Conservation (phyloP, 2,888 invertebrate species). For the Drosophila setosimentum region DNA sequence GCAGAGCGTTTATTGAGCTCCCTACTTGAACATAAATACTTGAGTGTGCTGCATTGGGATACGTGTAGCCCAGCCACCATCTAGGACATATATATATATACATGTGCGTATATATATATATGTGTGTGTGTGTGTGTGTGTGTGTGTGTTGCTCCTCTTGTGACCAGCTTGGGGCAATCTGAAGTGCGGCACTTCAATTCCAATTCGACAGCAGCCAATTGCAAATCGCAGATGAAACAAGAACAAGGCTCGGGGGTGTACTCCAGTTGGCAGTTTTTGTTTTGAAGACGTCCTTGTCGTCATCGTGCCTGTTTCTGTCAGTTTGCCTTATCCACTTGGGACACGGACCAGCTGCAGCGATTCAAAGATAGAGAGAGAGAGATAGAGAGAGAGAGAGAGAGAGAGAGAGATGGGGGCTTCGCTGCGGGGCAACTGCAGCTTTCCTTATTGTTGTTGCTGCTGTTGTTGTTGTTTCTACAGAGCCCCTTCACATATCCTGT, state of each 20-base stretch:
- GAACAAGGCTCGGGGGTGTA: slow-evolving; percentile 54
- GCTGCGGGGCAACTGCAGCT: slow-evolving; percentile 46
- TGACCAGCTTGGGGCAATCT: slow-evolving; percentile 29
- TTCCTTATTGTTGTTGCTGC: background rate
- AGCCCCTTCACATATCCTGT: slow-evolving; percentile 62
- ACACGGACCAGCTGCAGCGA: slow-evolving; percentile 53
- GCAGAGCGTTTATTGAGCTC: slow-evolving; percentile 9
- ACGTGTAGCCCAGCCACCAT: slow-evolving; percentile 18
- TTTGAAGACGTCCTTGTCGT: slow-evolving; percentile 47
- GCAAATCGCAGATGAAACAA: slow-evolving; percentile 62
- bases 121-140: slow-evolving; percentile 2
- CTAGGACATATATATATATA: slow-evolving; percentile 10
- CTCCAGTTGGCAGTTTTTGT: slow-evolving; percentile 55
- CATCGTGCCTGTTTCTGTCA: slow-evolving; percentile 52
- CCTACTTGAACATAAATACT: slow-evolving; percentile 23
- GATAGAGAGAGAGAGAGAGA: background rate
- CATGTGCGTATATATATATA: slow-evolving; percentile 3
- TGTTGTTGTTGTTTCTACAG: slow-evolving; percentile 5
- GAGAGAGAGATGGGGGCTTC: background rate
- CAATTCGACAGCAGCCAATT: slow-evolving; percentile 71
- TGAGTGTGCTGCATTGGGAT: slow-evolving; percentile 20
- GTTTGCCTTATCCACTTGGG: slow-evolving; percentile 63
- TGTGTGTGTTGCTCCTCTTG: background rate
- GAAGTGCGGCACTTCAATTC: slow-evolving; percentile 67
- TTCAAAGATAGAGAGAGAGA: slow-evolving; percentile 25